Conservation (phyloP, 2,113 vertebrate genomes). For the Cyphotilapia sp. region DNA sequence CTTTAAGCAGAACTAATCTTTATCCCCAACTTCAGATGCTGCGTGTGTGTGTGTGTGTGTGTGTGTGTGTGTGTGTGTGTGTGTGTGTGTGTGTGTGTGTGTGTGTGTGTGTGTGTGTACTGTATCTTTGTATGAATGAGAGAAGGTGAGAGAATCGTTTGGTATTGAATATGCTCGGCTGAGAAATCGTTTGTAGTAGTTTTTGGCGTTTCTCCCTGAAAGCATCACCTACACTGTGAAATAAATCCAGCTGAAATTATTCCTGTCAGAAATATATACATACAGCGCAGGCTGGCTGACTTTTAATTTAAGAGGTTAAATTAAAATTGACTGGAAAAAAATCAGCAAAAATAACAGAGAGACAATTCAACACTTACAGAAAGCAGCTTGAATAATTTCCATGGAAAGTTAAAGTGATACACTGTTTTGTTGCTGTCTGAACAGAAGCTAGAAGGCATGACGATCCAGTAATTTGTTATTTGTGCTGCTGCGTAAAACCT, state of each 20-base stretch:
- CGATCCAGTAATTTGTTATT: neutral
- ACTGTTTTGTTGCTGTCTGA: neutral
- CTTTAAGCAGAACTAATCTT: no score
- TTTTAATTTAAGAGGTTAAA: neutral
- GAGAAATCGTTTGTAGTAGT: neutral
- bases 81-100: neutral
- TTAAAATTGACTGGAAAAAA: neutral
- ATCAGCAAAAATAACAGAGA: neutral
- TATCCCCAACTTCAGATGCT: no score
- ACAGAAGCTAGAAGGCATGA: neutral
- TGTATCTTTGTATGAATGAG: neutral
- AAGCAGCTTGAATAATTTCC: neutral
- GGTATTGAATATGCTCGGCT: neutral
- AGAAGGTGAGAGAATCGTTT: neutral
- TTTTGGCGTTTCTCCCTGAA: neutral
- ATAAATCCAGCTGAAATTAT: neutral
- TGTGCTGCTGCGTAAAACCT: neutral
- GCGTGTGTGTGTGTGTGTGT: no score
- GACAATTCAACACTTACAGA: neutral
- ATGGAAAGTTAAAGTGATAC: neutral
- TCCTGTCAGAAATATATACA: neutral
- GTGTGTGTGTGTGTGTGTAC: neutral
- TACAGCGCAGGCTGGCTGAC: neutral
- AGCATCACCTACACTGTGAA: neutral
- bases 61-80: no score